Evolutionary conservation across 2,888 invertebrate genomes (phyloP).

Genomic region (Stenichneumon culpator): DNA sequence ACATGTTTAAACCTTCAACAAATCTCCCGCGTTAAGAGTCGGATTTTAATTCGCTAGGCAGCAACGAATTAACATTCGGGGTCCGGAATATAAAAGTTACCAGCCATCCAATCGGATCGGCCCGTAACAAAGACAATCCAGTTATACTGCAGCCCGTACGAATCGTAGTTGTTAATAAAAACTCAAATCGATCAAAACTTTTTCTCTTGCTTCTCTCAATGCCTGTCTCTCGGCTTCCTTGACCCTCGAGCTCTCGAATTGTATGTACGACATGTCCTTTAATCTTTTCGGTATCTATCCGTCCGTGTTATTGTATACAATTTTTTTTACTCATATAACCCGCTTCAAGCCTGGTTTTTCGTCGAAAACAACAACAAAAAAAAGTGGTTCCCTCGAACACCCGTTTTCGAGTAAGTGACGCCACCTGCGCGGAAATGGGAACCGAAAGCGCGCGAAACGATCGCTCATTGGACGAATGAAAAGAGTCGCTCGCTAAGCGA

Average conservation of each 20-base stretch:
- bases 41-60: no score
- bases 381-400: background rate
- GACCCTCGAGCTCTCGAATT: constrained; percentile 77
- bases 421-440: background rate
- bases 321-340: constrained; percentile 2
- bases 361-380: background rate
- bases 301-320: background rate
- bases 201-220: constrained; percentile 74
- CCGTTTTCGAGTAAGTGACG: background rate
- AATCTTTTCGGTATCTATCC: background rate
- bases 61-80: no score
- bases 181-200: constrained; percentile 74
- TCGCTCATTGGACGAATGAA: background rate
- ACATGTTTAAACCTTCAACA: no score
- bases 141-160: no score
- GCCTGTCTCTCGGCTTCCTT: constrained; percentile 76
- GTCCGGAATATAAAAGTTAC: no score
- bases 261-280: constrained; percentile 73
- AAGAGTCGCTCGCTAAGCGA: background rate
- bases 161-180: background rate
- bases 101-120: no score
- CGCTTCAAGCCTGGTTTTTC: background rate
- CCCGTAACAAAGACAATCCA: no score
- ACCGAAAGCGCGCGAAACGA: background rate
- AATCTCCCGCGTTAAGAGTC: no score